Base-by-base conservation (phyloP, 2,113 vertebrate species). In the Gallinago media region DNA sequence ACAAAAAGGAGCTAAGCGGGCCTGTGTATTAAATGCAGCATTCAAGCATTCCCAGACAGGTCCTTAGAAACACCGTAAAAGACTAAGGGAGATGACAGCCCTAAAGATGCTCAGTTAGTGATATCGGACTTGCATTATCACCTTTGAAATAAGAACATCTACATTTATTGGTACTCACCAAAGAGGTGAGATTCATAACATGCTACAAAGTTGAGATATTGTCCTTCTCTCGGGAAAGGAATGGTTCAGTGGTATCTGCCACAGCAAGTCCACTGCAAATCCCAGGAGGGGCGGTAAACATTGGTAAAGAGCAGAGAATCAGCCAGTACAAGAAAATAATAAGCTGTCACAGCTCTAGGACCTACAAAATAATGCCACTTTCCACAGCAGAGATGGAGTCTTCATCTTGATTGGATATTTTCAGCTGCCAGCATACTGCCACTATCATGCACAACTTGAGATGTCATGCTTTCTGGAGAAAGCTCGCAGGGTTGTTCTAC, bases 381-480 rank as follows among this genome's bases (percentile, higher is more conserved):
- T 50, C 76, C 16, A 65, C 23, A 72, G 13, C 29, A 52, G 7
- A 78, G 22, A 54, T 3, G 6, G 3, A n/a, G 32, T 22, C 38
- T 29, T 62, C 32, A 13, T 2, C 29, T 42, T 25, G 14, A 47
- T 3, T 20, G 20, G n/a, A 40, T 21, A 40, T 56, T n/a, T 44
- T 38, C 25, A 73, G 58, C 23, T 55, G 34, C 38, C 38, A 55
- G 34, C 19, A 29, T 15, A n/a, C 19, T 17, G 16, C 31, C 20
- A 42, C 42, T 17, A 32, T 12, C 15, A 19, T 0, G 1, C 5
- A 8, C 12, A 21, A 16, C 3, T 3, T 4, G 16, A 49, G n/a
- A 16, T 3, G 6, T 12, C 42, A 20, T 3, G 19, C 23, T 49
- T 66, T 40, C 42, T 8, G 7, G 6, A 34, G 42, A 42, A 65